These are phyloP conservation scores for Chirona hameri DNA, from an alignment of 2,888 invertebrate genomes.

Conservation along the genomic window DNA sequence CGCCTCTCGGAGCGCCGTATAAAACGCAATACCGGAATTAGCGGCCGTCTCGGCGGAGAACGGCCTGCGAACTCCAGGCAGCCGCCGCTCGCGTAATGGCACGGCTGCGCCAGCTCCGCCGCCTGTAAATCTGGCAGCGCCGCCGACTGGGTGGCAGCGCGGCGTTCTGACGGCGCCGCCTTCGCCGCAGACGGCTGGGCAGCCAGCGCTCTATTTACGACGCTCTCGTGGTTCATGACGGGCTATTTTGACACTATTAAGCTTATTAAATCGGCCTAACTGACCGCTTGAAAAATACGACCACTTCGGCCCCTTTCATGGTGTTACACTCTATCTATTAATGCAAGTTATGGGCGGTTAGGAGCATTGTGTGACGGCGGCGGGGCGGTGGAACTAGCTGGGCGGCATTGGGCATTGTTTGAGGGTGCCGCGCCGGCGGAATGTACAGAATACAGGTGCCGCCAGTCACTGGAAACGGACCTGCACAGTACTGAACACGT, in stretches of 20 bases:
- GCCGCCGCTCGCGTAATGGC: conserved; percentile 5
- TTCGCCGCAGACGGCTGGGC: neutral
- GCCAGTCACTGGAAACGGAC: too few relatives aligned
- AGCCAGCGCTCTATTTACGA: conserved; percentile 2
- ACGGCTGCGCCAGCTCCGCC: neutral
- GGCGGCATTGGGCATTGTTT: neutral
- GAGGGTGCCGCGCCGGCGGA: neutral
- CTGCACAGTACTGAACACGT: too few relatives aligned
- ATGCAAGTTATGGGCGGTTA: conserved; percentile 24
- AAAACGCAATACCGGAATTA: neutral
- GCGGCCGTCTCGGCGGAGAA: neutral
- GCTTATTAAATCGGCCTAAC: conserved; percentile 24
- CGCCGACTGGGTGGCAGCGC: conserved; percentile 1
- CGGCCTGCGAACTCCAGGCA: neutral
- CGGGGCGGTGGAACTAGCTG: neutral
- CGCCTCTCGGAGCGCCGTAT: neutral
- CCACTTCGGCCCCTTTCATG: conserved; percentile 13
- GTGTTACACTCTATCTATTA: conserved; percentile 27
- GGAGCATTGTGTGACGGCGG: neutral
- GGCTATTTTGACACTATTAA: conserved; percentile 29
- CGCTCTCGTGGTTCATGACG: neutral
- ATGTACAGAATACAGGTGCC: neutral
- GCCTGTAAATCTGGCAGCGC: neutral
- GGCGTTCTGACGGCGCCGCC: neutral
- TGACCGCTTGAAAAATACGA: conserved; percentile 23